Percentiles rank a stretch among this genome's conserved stretches.
phyloP scores from a whole-genome alignment of 2,797 vertebrate genomes.

The Harpagifer antarcticus region DNA sequence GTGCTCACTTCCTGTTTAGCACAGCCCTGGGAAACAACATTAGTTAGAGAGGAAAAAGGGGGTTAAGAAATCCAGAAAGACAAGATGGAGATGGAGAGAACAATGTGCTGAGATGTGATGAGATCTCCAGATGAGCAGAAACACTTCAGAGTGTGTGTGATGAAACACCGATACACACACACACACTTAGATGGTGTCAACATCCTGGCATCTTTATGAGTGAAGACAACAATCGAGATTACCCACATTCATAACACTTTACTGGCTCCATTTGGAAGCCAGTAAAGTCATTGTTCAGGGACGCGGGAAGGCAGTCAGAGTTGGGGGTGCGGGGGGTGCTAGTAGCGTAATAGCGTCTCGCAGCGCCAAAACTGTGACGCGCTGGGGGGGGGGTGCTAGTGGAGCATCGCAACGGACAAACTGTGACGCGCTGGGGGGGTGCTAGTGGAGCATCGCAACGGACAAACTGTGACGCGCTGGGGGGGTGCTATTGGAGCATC shows the following conservation, averaged over 20 bases:
- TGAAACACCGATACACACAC: background rate
- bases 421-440: too few relatives aligned
- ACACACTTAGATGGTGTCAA: background rate
- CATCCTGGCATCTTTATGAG: slow-evolving; percentile 15
- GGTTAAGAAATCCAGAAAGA: slow-evolving; percentile 14
- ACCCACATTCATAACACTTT: background rate
- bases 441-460: too few relatives aligned
- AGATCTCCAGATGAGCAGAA: slow-evolving; percentile 52
- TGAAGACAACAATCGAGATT: background rate
- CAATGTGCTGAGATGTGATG: slow-evolving; percentile 46
- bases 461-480: too few relatives aligned
- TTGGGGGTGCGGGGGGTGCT: too few relatives aligned
- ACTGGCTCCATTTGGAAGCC: background rate
- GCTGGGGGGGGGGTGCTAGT: too few relatives aligned
- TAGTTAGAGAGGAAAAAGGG: slow-evolving; percentile 40
- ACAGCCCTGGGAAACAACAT: slow-evolving; percentile 64
- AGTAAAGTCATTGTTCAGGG: too few relatives aligned
- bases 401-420: too few relatives aligned
- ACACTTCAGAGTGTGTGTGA: slow-evolving; percentile 33
- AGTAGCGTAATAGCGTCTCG: too few relatives aligned
- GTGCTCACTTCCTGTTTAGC: slow-evolving; percentile 80
- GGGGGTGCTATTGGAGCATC: too few relatives aligned
- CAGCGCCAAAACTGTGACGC: too few relatives aligned
- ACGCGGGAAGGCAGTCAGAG: too few relatives aligned
- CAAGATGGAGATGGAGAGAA: slow-evolving; percentile 49